Percentiles rank a stretch among this genome's conserved stretches.
These are phyloP conservation scores for Gandaritis pyraliata DNA, from an alignment of 2,888 invertebrate genomes.

Conservation along the genomic window DNA sequence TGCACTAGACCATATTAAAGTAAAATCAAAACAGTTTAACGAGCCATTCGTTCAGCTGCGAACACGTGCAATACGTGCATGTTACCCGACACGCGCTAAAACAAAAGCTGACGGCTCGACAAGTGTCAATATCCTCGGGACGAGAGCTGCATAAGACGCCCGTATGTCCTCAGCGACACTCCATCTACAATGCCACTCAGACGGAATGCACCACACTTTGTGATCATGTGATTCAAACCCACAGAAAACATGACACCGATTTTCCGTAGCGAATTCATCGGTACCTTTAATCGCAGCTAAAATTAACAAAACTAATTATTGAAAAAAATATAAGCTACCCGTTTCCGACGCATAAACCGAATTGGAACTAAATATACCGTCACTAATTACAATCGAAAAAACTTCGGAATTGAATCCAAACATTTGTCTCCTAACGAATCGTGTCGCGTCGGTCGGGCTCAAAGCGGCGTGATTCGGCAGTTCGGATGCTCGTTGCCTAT, in stretches of 20 bases:
- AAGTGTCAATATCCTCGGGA: constrained; percentile 81
- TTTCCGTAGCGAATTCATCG: constrained; percentile 43
- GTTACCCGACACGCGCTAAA: constrained; percentile 74
- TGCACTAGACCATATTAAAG: neutral
- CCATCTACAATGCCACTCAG: constrained; percentile 73
- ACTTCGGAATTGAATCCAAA: constrained; percentile 80
- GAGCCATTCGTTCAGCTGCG: constrained; percentile 13
- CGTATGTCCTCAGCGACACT: constrained; percentile 74
- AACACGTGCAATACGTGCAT: constrained; percentile 78
- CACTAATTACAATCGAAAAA: constrained; percentile 77
- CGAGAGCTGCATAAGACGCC: constrained; percentile 74
- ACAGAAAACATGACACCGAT: constrained; percentile 36
- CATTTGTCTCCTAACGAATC: constrained; percentile 84
- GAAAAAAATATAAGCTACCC: constrained; percentile 66
- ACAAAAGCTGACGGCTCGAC: constrained; percentile 73
- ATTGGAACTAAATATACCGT: constrained; percentile 73
- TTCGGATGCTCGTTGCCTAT: constrained; percentile 81
- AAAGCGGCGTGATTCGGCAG: constrained; percentile 83
- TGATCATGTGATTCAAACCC: constrained; percentile 21
- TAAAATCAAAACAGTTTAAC: constrained; percentile 16
- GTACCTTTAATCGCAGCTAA: constrained; percentile 53
- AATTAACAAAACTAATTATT: constrained; percentile 72
- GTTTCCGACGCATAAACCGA: constrained; percentile 62
- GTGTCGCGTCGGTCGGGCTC: constrained; percentile 67
- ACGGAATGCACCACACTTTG: constrained; percentile 55